Evolutionary conservation across 1,140 invertebrate genomes (phyloP).

Genomic region (Acyrthosiphon pisum): DNA sequence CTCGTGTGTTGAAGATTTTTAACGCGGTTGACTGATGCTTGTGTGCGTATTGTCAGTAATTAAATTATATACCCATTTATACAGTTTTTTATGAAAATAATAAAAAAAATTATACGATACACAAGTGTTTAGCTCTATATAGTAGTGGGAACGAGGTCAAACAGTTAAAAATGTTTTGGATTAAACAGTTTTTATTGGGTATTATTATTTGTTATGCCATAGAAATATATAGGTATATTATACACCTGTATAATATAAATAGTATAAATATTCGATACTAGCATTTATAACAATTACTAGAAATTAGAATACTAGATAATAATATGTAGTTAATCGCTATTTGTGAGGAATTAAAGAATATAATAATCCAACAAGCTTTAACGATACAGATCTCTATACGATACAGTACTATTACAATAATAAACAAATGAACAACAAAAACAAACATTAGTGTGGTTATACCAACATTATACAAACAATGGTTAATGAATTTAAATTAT

Average conservation of each 20-base stretch:
- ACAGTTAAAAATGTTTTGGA: background rate
- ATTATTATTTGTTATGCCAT: background rate
- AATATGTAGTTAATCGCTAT: background rate
- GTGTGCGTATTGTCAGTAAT: background rate
- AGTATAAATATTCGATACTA: background rate
- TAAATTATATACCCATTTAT: constrained; percentile 31
- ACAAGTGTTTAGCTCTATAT: background rate
- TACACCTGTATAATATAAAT: background rate
- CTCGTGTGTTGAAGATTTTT: background rate
- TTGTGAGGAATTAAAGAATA: background rate
- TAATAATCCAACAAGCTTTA: background rate
- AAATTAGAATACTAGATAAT: background rate
- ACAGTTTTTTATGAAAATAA: background rate
- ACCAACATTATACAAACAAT: background rate
- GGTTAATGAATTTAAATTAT: background rate
- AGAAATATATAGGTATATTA: background rate
- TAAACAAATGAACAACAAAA: background rate
- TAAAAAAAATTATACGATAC: background rate
- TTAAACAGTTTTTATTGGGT: background rate
- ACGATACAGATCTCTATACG: background rate
- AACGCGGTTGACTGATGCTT: background rate
- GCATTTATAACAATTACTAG: background rate
- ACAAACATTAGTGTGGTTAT: background rate
- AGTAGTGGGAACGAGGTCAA: background rate
- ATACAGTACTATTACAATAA: background rate